Percentiles rank a stretch among this genome's conserved stretches.
These are phyloP conservation scores for Scalopus aquaticus DNA, from an alignment of 2,113 vertebrate genomes.

Conservation along the genomic window DNA sequence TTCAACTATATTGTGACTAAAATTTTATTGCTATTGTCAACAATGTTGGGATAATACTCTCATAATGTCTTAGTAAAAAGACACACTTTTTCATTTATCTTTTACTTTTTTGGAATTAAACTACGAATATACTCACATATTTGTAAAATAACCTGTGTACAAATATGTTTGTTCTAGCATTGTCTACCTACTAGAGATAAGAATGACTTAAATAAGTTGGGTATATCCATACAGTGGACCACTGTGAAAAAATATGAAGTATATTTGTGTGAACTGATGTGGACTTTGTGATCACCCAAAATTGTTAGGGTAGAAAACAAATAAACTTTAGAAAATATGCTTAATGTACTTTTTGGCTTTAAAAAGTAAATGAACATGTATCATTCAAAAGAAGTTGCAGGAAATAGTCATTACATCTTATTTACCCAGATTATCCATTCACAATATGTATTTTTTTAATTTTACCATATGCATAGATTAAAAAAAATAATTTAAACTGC, in stretches of 20 bases:
- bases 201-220: not conserved
- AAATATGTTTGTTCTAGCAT: not conserved
- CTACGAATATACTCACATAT: not conserved
- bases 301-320: not conserved
- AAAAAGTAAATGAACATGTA: not conserved
- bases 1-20: not conserved
- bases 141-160: not conserved
- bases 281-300: not conserved
- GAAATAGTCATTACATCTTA: not conserved
- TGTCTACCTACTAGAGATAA: not conserved
- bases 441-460: not conserved
- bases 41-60: not conserved
- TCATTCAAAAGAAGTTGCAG: not conserved
- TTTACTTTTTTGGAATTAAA: not conserved
- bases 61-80: not conserved
- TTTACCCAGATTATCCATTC: not conserved
- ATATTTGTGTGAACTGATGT: not conserved
- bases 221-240: not conserved
- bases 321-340: not conserved
- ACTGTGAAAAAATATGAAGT: not conserved
- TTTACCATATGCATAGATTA: not conserved
- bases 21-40: not conserved
- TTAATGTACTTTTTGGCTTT: not conserved
- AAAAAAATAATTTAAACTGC: not conserved
- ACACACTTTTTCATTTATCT: not conserved